Percentiles rank a stretch among this genome's conserved stretches.
These are phyloP conservation scores for Sebastes melanostomus DNA, from an alignment of 2,797 vertebrate genomes.

Conservation along the genomic window DNA sequence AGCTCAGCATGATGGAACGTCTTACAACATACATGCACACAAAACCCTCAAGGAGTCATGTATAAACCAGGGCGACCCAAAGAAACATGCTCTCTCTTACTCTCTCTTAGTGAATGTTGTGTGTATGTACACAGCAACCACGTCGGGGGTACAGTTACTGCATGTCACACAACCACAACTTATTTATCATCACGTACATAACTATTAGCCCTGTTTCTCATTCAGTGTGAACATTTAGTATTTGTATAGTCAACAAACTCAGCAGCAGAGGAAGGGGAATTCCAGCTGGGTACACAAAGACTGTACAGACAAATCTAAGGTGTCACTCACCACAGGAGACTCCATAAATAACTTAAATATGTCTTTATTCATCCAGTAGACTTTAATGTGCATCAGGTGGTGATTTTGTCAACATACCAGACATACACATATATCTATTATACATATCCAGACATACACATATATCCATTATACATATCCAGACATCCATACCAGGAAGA, in stretches of 20 bases:
- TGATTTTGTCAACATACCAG: not conserved
- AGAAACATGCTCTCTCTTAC: constrained; percentile 36
- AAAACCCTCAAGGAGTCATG: not conserved
- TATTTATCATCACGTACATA: constrained; percentile 39
- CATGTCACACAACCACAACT: constrained; percentile 4
- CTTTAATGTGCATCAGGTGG: not conserved
- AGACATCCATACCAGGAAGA: too few species aligned
- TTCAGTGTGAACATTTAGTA: constrained; percentile 24
- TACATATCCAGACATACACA: too few species aligned
- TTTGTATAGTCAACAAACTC: constrained; percentile 47
- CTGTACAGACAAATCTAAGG: not conserved
- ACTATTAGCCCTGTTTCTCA: constrained; percentile 49
- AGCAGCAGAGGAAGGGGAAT: constrained; percentile 28
- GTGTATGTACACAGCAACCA: constrained; percentile 13
- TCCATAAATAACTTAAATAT: not conserved
- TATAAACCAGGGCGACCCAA: constrained; percentile 36
- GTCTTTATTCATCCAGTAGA: not conserved
- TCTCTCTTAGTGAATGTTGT: constrained; percentile 5
- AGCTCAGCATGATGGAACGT: constrained; percentile 25
- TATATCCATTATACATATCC: too few species aligned
- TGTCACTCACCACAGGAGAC: not conserved
- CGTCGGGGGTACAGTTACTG: constrained; percentile 1
- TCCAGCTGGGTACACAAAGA: constrained; percentile 14
- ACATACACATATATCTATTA: too few species aligned
- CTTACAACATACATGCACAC: not conserved